phyloP scores from a whole-genome alignment of 2,797 vertebrate genomes.

The Lates japonicus region DNA sequence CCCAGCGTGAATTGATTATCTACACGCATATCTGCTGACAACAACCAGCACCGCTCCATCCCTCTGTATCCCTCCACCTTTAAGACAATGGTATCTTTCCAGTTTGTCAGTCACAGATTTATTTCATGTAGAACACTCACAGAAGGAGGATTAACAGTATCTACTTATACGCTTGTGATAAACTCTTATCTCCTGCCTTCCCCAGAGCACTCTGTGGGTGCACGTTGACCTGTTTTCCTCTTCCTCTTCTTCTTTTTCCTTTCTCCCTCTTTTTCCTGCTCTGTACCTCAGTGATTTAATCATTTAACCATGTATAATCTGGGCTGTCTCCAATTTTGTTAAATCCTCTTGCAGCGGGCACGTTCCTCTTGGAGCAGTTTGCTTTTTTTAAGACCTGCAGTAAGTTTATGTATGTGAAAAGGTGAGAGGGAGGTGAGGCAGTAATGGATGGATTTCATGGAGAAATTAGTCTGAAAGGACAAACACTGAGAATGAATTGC shows the following conservation, averaged over 20 bases:
- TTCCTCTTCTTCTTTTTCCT: constrained; percentile 4
- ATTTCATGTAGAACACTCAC: constrained; percentile 78
- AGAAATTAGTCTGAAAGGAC: constrained; percentile 53
- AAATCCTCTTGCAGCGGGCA: constrained; percentile 62
- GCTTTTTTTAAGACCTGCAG: constrained; percentile 27
- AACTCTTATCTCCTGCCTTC: constrained; percentile 81
- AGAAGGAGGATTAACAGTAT: constrained; percentile 84
- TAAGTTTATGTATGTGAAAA: constrained; percentile 54
- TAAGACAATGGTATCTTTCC: constrained; percentile 82
- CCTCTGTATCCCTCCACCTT: constrained; percentile 54
- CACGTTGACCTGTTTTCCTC: constrained; percentile 81
- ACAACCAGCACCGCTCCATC: constrained; percentile 50
- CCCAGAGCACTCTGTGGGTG: constrained; percentile 74
- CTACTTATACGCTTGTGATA: constrained; percentile 82
- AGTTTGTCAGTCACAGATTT: constrained; percentile 81
- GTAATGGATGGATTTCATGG: constrained; percentile 43
- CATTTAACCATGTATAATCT: constrained; percentile 80
- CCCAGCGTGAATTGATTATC: constrained; percentile 73
- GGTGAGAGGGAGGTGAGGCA: constrained; percentile 45
- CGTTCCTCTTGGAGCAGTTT: constrained; percentile 23
- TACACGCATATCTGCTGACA: constrained; percentile 67
- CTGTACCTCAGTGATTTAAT: constrained; percentile 78
- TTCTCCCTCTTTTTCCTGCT: constrained; percentile 36
- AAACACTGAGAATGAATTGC: constrained; percentile 51
- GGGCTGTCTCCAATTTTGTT: constrained; percentile 62